These are phyloP conservation scores for Globodera ellingtonae DNA, from an alignment of 1,140 invertebrate species.

Conservation along the genomic window DNA sequence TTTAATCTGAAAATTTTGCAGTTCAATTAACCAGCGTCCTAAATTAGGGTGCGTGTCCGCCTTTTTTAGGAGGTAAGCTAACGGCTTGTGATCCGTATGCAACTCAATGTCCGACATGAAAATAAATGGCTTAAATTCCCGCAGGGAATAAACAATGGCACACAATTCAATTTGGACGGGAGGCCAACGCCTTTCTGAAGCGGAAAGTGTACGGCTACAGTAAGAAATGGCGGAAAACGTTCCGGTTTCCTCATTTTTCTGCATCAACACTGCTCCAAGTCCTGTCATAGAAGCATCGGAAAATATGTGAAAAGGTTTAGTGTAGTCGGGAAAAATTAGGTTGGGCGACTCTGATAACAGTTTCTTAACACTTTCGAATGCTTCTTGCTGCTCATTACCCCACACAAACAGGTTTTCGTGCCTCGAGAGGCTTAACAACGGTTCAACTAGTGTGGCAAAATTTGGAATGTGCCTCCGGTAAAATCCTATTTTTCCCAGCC, in stretches of 20 bases:
- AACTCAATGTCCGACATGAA: neutral
- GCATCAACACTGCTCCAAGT: neutral
- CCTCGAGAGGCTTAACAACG: neutral
- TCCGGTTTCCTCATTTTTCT: constrained; percentile 15
- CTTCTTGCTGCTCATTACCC: constrained; percentile 17
- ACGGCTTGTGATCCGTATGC: constrained; percentile 9
- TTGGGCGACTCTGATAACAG: neutral
- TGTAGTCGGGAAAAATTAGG: constrained; percentile 21
- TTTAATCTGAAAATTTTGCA: constrained; percentile 20
- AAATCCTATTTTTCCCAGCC: neutral
- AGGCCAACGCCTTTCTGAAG: constrained; percentile 20
- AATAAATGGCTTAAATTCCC: neutral
- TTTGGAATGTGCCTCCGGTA: constrained; percentile 9
- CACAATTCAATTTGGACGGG: constrained; percentile 5
- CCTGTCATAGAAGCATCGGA: constrained; percentile 8
- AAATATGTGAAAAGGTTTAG: constrained; percentile 16
- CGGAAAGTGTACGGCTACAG: neutral
- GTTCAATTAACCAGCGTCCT: constrained; percentile 20
- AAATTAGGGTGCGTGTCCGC: constrained; percentile 19
- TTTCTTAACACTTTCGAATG: constrained; percentile 8
- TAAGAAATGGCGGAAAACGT: constrained; percentile 1
- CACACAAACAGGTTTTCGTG: neutral
- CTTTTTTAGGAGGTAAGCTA: constrained; percentile 11
- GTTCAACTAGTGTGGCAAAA: constrained; percentile 18
- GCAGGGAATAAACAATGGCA: neutral